A percentile compares a stretch with the other conserved stretches of the same genome.
Evolutionary conservation across 2,113 vertebrate genomes (phyloP).

Genomic region (Nyctibius bracteatus): DNA sequence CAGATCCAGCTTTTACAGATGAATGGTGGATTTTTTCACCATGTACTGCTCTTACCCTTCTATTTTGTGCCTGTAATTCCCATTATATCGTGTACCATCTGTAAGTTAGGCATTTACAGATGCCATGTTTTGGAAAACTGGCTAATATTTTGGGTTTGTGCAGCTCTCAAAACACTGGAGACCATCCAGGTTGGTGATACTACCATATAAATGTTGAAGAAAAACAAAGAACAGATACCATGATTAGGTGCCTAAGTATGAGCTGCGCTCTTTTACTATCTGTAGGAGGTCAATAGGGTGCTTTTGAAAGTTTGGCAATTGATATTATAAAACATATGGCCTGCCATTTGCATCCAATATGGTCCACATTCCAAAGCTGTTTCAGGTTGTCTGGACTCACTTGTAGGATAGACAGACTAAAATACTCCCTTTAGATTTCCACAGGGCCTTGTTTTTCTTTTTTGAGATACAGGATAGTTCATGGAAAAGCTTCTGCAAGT

Average conservation of each 20-base stretch:
- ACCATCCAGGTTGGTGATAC: conserved; percentile 8
- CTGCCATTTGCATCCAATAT: conserved; percentile 28
- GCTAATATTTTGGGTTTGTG: neutral
- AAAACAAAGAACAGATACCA: conserved; percentile 19
- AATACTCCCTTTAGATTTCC: neutral
- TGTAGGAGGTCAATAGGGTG: neutral
- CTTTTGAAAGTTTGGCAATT: conserved; percentile 20
- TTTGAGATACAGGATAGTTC: neutral
- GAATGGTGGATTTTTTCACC: neutral
- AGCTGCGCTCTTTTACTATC: neutral
- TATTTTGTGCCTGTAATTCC: neutral
- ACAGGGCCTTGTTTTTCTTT: neutral
- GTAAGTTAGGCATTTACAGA: conserved; percentile 15
- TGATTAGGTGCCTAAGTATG: neutral
- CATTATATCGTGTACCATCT: neutral
- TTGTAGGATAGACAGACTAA: neutral
- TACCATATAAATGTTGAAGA: neutral
- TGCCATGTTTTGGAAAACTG: neutral
- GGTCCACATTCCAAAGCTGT: neutral
- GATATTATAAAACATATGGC: conserved; percentile 28
- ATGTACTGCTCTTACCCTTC: neutral
- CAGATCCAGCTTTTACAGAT: neutral
- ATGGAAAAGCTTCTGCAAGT: neutral
- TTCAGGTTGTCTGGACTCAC: conserved; percentile 15
- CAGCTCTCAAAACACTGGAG: conserved; percentile 3